phyloP scores from a whole-genome alignment of 2,888 invertebrate species.

The Hemistola chrysoprasaria region DNA sequence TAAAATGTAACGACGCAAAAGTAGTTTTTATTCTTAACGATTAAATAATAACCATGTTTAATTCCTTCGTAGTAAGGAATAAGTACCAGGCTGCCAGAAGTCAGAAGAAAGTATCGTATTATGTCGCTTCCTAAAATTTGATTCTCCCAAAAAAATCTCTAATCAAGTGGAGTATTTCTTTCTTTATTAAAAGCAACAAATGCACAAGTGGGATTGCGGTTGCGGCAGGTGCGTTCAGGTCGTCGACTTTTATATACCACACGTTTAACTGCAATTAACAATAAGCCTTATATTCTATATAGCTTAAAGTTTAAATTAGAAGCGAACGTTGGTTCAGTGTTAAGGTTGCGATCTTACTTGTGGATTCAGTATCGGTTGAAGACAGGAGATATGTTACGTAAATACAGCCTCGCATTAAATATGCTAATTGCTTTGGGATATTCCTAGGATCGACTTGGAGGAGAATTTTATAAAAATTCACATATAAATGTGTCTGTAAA shows the following conservation, averaged over 20 bases:
- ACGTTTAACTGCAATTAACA: conserved; percentile 23
- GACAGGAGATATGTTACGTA: conserved; percentile 17
- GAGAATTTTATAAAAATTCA: no score
- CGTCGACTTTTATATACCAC: conserved; percentile 56
- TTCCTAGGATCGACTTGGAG: not conserved
- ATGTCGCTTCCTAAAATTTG: conserved; percentile 5
- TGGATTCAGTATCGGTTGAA: conserved; percentile 37
- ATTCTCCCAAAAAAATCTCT: conserved; percentile 11
- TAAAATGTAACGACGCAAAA: no score
- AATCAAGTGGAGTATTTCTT: conserved; percentile 21
- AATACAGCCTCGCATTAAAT: conserved; percentile 16
- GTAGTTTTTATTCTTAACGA: no score
- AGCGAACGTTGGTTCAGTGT: conserved; percentile 28
- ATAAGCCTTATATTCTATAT: conserved; percentile 15
- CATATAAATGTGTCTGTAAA: no score
- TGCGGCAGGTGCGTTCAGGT: conserved; percentile 61
- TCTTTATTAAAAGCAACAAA: conserved; percentile 35
- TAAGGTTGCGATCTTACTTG: conserved; percentile 38
- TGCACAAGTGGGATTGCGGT: conserved; percentile 53
- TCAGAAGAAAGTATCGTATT: not conserved
- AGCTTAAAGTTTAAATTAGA: conserved; percentile 2
- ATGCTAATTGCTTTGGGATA: conserved; percentile 9
- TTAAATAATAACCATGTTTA: no score
- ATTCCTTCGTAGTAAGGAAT: no score
- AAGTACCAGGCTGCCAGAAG: not conserved